Evolutionary conservation across 2,797 vertebrate genomes (phyloP).

Genomic region (Podargus strigoides): DNA sequence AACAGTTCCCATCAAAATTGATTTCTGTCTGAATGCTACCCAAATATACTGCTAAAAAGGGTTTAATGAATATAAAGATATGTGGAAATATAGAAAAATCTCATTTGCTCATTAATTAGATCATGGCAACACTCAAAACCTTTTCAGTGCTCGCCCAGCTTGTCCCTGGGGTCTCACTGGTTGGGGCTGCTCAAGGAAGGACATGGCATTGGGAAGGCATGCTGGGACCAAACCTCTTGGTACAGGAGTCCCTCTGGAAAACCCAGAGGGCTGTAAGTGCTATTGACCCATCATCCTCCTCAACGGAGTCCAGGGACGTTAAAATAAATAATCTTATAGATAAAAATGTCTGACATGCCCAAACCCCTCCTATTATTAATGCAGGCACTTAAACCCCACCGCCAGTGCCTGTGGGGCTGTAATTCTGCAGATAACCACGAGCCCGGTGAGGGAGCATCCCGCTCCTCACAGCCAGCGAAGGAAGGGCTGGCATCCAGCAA

Average conservation of each 20-base stretch:
- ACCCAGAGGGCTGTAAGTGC: background rate
- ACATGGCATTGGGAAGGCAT: background rate
- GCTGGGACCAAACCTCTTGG: background rate
- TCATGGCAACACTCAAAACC: background rate
- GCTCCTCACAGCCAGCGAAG: accelerated
- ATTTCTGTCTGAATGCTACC: background rate
- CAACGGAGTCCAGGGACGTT: constrained; percentile 2
- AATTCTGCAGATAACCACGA: background rate
- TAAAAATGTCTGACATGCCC: background rate
- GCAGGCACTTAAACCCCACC: background rate
- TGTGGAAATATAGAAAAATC: background rate
- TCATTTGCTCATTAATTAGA: background rate
- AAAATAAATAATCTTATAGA: background rate
- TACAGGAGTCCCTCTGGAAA: background rate
- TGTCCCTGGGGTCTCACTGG: background rate
- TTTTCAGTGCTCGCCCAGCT: background rate
- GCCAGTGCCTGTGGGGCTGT: background rate
- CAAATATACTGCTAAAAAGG: background rate
- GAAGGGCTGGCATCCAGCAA: background rate
- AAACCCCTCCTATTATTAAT: background rate
- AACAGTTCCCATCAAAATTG: background rate
- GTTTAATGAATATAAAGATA: background rate
- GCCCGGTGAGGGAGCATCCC: background rate
- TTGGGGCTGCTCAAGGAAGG: background rate
- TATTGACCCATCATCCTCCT: background rate